Percentiles rank a stretch among this genome's conserved stretches.
Evolutionary conservation across 2,888 invertebrate species (phyloP).

Genomic region (Drosophila infuscata): DNA sequence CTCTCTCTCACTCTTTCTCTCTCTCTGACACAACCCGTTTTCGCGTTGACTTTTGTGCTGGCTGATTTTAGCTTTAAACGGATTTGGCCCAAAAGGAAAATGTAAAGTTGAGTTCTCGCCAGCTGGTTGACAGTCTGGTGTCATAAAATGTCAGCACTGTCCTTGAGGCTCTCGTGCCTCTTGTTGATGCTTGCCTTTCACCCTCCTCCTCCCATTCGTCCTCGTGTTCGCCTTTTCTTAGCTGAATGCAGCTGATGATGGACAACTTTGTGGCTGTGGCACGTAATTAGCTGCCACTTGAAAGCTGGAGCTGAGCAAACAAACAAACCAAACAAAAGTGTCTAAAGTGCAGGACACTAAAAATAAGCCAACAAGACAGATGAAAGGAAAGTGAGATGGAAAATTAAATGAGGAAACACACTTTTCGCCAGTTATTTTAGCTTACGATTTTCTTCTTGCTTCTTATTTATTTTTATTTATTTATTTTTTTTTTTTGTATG

Average conservation of each 20-base stretch:
- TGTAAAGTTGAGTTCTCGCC: conserved; percentile 5
- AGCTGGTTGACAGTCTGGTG: conserved; percentile 27
- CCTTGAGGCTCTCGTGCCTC: conserved; percentile 13
- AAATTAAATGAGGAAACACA: conserved; percentile 8
- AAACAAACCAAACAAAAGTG: conserved; percentile 40
- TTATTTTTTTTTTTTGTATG: neutral
- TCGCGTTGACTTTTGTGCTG: conserved; percentile 36
- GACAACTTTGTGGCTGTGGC: conserved; percentile 41
- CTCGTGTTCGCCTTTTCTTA: neutral
- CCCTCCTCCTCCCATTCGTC: neutral
- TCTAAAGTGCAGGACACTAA: conserved; percentile 58
- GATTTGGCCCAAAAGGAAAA: conserved; percentile 33
- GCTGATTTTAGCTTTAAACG: conserved; percentile 51
- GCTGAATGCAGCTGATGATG: conserved; percentile 34
- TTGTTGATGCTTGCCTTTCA: neutral
- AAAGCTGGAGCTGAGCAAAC: conserved; percentile 33
- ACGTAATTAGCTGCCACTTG: conserved; percentile 64
- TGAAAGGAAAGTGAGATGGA: conserved; percentile 7
- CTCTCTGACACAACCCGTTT: conserved; percentile 6
- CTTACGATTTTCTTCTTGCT: neutral
- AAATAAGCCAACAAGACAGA: conserved; percentile 27
- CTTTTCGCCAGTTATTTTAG: conserved; percentile 7
- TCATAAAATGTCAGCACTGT: conserved; percentile 51
- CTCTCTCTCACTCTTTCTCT: neutral
- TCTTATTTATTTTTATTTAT: neutral